Conservation (phyloP, 2,113 vertebrate species). For the Catagonus wagneri region DNA sequence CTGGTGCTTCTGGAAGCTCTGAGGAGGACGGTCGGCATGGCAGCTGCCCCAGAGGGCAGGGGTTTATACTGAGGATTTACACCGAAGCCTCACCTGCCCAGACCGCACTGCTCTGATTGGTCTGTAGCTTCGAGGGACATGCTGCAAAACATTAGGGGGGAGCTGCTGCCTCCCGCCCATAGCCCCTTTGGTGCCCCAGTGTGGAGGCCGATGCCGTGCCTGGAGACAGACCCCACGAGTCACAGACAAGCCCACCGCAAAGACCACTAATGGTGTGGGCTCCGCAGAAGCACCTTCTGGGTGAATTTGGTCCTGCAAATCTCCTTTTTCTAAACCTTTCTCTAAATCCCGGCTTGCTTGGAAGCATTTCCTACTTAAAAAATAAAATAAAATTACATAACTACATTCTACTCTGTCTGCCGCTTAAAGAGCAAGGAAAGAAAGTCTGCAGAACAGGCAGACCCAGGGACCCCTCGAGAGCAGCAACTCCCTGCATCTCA, state of each 20-base stretch:
- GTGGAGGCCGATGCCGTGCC: fast-evolving
- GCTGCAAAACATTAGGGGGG: background rate
- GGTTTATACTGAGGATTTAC: background rate
- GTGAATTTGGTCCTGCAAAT: background rate
- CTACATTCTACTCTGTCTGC: background rate
- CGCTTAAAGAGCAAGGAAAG: background rate
- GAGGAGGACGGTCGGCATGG: background rate
- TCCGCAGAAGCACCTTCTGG: background rate
- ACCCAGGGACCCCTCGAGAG: background rate
- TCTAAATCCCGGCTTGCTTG: background rate
- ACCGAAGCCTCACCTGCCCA: background rate
- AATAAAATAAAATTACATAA: background rate
- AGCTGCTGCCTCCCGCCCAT: too few relatives aligned
- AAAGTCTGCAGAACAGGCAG: background rate
- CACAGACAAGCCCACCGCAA: background rate
- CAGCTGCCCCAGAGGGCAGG: background rate
- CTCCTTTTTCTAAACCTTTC: background rate
- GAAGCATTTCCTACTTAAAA: slow-evolving; percentile 19
- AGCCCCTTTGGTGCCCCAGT: background rate
- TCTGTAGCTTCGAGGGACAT: too few relatives aligned
- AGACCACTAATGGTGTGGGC: background rate
- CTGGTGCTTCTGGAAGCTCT: background rate
- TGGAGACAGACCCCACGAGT: background rate
- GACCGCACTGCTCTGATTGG: background rate
- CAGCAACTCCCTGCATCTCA: background rate